These are phyloP conservation scores for Planiliza haematocheilus DNA, from an alignment of 2,113 vertebrate genomes.

Conservation along the genomic window DNA sequence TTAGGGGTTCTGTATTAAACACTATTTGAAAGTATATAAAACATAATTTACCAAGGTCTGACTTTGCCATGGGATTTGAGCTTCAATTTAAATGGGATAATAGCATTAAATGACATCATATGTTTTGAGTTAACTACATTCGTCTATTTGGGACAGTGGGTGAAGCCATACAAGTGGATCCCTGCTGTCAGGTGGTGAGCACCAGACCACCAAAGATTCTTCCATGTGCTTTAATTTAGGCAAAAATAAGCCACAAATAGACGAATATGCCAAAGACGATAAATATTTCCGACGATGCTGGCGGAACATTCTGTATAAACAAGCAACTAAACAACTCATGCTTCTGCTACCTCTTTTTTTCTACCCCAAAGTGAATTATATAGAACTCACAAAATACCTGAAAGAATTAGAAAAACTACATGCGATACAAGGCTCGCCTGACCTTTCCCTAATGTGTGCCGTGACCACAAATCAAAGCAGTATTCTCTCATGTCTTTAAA, in stretches of 20 bases:
- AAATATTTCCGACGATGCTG: slow-evolving; percentile 68
- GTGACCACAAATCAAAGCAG: slow-evolving; percentile 23
- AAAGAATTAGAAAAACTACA: not conserved
- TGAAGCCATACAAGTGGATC: slow-evolving; percentile 44
- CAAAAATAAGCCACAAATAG: slow-evolving; percentile 67
- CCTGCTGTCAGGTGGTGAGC: slow-evolving; percentile 46
- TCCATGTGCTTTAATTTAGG: slow-evolving; percentile 70
- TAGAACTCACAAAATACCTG: too few relatives aligned
- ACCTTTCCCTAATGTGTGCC: not conserved
- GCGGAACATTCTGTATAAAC: slow-evolving; percentile 46
- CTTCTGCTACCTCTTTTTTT: slow-evolving; percentile 25
- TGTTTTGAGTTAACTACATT: slow-evolving; percentile 34
- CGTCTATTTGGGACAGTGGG: slow-evolving; percentile 29
- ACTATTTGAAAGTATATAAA: slow-evolving; percentile 61
- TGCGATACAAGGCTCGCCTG: not conserved
- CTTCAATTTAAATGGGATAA: slow-evolving; percentile 52
- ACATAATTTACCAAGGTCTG: slow-evolving; percentile 34
- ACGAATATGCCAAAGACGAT: slow-evolving; percentile 61
- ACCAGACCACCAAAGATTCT: slow-evolving; percentile 50
- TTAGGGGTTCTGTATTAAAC: slow-evolving; percentile 55
- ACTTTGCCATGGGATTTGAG: slow-evolving; percentile 42
- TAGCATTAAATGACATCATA: slow-evolving; percentile 53
- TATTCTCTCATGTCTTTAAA: slow-evolving; percentile 30
- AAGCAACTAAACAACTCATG: slow-evolving; percentile 18
- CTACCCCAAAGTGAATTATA: not conserved